A percentile compares a stretch with the other conserved stretches of the same genome.
phyloP scores from a whole-genome alignment of 2,888 invertebrate genomes.

The Germaria angustata region DNA sequence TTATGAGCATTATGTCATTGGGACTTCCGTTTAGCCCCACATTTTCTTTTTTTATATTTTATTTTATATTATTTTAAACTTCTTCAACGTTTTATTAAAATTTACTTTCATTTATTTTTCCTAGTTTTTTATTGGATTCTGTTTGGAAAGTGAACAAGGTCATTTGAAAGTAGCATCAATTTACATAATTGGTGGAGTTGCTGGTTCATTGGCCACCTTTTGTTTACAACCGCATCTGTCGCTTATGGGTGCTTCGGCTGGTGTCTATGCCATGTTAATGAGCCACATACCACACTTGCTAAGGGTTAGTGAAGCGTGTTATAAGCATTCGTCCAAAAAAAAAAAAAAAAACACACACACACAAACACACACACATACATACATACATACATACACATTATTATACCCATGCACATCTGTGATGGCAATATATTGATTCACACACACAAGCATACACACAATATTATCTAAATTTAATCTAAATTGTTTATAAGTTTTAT shows the following conservation, averaged over 20 bases:
- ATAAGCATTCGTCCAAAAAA: not conserved
- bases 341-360: too few relatives aligned
- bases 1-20: too few relatives aligned
- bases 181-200: slow-evolving; percentile 88
- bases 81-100: not conserved
- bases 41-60: not conserved
- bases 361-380: not conserved
- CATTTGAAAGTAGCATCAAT: slow-evolving; percentile 85
- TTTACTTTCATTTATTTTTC: not conserved
- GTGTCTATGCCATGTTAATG: slow-evolving; percentile 92
- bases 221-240: slow-evolving; percentile 87
- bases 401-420: not conserved
- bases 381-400: not conserved
- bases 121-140: slow-evolving; percentile 77
- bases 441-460: not conserved
- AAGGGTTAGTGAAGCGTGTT: slow-evolving; percentile 81
- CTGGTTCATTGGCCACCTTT: slow-evolving; percentile 88
- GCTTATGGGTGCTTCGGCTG: slow-evolving; percentile 94
- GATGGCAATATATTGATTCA: not conserved
- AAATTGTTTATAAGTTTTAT: not conserved
- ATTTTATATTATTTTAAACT: not conserved
- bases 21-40: too few relatives aligned
- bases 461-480: not conserved
- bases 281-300: slow-evolving; percentile 92
- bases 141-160: slow-evolving; percentile 87